A percentile compares a stretch with the other conserved stretches of the same genome.
These are phyloP conservation scores for Cichlasoma orientale DNA, from an alignment of 2,797 vertebrate species.

Conservation along the genomic window DNA sequence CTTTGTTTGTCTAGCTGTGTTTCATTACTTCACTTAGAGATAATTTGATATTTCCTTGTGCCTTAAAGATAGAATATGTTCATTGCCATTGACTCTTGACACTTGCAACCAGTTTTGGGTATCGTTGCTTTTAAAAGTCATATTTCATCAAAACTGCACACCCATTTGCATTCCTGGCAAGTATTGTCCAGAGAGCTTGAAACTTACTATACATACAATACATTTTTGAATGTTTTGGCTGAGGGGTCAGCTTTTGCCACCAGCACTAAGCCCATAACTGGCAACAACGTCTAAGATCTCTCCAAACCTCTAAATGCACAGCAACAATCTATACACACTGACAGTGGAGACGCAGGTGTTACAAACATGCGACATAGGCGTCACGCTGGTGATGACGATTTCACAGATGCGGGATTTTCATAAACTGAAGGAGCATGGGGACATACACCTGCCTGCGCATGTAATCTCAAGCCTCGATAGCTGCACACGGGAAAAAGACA, in stretches of 20 bases:
- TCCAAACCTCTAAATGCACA: background rate
- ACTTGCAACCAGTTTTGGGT: background rate
- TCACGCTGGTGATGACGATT: background rate
- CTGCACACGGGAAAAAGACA: background rate
- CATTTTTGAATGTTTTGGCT: background rate
- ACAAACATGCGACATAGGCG: background rate
- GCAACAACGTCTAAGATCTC: background rate
- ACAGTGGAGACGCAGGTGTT: background rate
- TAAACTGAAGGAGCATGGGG: background rate
- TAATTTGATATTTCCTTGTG: rapidly evolving
- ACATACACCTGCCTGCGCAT: background rate
- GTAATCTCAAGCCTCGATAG: background rate
- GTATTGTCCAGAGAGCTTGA: background rate
- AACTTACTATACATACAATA: background rate
- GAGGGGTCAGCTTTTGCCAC: background rate
- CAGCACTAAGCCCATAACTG: background rate
- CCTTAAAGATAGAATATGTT: background rate
- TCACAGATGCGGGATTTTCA: background rate
- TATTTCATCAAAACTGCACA: too few species aligned
- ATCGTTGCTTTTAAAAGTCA: background rate
- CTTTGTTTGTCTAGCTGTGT: background rate
- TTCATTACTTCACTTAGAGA: background rate
- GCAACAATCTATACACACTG: background rate
- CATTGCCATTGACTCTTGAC: background rate
- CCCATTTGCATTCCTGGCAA: background rate